Evolutionary conservation across 2,797 vertebrate species (phyloP).

Genomic region (Thamnophis elegans): DNA sequence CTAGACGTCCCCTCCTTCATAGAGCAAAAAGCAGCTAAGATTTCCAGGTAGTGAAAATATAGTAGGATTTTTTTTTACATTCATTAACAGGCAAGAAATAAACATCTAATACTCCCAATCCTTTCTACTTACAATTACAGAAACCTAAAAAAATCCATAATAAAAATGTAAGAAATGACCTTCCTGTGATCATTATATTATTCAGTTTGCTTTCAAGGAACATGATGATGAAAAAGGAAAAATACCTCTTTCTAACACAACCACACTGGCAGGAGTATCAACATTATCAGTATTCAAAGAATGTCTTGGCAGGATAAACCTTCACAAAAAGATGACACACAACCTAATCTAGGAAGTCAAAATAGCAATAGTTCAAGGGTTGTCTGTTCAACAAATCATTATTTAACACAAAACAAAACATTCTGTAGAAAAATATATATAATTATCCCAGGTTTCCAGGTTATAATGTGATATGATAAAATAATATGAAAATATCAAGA

Average conservation of each 20-base stretch:
- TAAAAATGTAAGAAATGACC: slow-evolving; percentile 72
- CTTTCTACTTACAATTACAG: slow-evolving; percentile 61
- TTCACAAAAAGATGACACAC: slow-evolving; percentile 76
- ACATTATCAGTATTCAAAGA: slow-evolving; percentile 79
- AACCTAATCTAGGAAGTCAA: slow-evolving; percentile 77
- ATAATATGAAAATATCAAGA: slow-evolving; percentile 3
- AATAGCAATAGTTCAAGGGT: slow-evolving; percentile 72
- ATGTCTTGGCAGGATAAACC: slow-evolving; percentile 78
- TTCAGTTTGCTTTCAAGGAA: slow-evolving; percentile 80
- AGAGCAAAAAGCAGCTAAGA: slow-evolving; percentile 17
- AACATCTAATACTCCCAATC: slow-evolving; percentile 47
- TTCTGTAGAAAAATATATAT: slow-evolving; percentile 42
- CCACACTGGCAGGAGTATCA: slow-evolving; percentile 75
- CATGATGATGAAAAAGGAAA: slow-evolving; percentile 77
- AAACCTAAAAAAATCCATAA: slow-evolving; percentile 65
- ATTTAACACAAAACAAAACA: slow-evolving; percentile 65
- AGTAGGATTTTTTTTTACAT: slow-evolving; percentile 24
- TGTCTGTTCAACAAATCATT: slow-evolving; percentile 67
- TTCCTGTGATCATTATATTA: slow-evolving; percentile 72
- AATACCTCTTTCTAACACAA: slow-evolving; percentile 79
- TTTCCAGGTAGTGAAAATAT: slow-evolving; percentile 18
- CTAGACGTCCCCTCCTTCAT: slow-evolving; percentile 21
- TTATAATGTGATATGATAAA: neutral
- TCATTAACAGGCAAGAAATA: slow-evolving; percentile 45
- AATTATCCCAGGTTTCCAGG: slow-evolving; percentile 1